Evolutionary conservation across 2,113 vertebrate species (phyloP).

Genomic region (Oryzias celebensis): DNA sequence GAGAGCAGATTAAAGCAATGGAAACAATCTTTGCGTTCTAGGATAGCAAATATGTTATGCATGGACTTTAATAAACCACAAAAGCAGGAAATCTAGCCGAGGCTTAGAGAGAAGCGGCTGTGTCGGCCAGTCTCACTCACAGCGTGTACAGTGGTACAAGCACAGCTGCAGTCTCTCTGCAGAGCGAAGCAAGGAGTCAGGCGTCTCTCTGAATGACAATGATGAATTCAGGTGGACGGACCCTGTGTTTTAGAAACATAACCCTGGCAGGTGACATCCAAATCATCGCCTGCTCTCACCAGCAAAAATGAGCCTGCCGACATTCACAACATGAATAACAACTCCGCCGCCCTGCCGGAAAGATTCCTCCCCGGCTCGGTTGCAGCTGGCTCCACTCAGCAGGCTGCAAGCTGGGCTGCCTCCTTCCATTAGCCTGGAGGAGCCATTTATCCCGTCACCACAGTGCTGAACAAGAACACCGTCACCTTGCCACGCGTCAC

Average conservation of each 20-base stretch:
- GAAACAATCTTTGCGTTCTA: conserved; percentile 29
- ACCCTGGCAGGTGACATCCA: conserved; percentile 60
- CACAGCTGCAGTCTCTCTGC: conserved; percentile 48
- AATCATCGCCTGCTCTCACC: conserved; percentile 39
- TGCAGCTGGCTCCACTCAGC: conserved; percentile 65
- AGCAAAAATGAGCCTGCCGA: conserved; percentile 44
- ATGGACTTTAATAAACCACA: background rate
- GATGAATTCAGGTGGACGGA: conserved; percentile 55
- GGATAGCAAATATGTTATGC: conserved; percentile 9
- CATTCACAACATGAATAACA: conserved; percentile 68
- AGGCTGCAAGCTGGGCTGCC: conserved; percentile 45
- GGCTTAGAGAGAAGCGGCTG: conserved; percentile 38
- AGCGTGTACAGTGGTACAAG: conserved; percentile 48
- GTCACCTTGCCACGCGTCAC: conserved; percentile 42
- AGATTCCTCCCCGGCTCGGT: conserved; percentile 29
- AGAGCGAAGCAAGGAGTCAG: conserved; percentile 13
- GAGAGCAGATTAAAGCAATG: conserved; percentile 40
- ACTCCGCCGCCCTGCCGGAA: conserved; percentile 30
- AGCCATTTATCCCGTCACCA: conserved; percentile 65
- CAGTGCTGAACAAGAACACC: conserved; percentile 45
- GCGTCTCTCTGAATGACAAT: conserved; percentile 53
- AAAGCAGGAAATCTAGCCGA: conserved; percentile 9
- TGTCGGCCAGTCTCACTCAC: conserved; percentile 31
- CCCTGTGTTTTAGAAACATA: conserved; percentile 55
- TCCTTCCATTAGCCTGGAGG: conserved; percentile 56